phyloP scores from a whole-genome alignment of 2,888 invertebrate species.

The Chironomus tentans region DNA sequence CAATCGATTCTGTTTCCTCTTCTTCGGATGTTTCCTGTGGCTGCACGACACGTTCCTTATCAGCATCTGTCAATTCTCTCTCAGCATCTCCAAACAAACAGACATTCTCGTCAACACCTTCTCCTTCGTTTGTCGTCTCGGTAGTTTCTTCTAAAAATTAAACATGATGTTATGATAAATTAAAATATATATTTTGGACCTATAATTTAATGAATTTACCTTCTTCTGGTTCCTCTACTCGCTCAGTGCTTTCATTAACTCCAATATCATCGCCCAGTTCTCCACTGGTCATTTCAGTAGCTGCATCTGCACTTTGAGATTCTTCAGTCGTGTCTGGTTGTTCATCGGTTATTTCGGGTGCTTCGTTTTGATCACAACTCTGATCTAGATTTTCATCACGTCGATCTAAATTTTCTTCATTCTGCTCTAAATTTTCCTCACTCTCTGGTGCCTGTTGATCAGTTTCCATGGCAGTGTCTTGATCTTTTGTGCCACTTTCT shows the following conservation, averaged over 20 bases:
- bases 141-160: background rate
- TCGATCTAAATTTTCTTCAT: no score
- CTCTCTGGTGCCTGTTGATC: background rate
- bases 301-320: background rate
- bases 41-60: slow-evolving; percentile 50
- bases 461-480: background rate
- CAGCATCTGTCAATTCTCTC: slow-evolving; percentile 56
- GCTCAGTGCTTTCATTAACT: background rate
- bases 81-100: slow-evolving; percentile 62
- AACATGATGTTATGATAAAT: background rate
- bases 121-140: slow-evolving; percentile 31
- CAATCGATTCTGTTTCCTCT: slow-evolving; percentile 31
- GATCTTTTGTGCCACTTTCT: slow-evolving; percentile 27
- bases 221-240: background rate
- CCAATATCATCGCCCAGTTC: background rate
- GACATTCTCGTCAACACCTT: slow-evolving; percentile 58
- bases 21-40: slow-evolving; percentile 39
- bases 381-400: slow-evolving; percentile 28
- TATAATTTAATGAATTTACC: background rate
- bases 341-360: slow-evolving; percentile 29
- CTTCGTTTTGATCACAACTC: slow-evolving; percentile 27
- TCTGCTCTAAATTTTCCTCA: slow-evolving; percentile 27
- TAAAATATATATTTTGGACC: no score
- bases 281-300: background rate
- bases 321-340: slow-evolving; percentile 35